phyloP scores from a whole-genome alignment of 53 echinoderm and acorn worm genomes.

The Henricia sp. region DNA sequence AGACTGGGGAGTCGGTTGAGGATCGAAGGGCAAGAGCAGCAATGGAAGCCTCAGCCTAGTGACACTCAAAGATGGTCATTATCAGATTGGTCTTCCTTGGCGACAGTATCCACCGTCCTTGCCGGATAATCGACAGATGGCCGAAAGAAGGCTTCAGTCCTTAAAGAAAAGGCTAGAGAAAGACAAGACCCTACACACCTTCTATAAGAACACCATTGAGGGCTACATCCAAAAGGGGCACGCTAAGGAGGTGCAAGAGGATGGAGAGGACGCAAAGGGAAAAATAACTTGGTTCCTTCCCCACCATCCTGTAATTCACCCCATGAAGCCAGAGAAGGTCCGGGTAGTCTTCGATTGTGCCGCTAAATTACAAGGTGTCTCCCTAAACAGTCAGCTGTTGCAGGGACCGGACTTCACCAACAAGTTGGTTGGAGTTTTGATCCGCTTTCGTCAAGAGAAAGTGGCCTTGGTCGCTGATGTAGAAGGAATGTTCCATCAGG shows the following conservation, averaged over 20 bases:
- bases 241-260: constrained; percentile 60
- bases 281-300: constrained; percentile 71
- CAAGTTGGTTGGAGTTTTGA: constrained; percentile 66
- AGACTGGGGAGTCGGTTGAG: constrained; percentile 60
- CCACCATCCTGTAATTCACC: constrained; percentile 68
- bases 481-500: constrained; percentile 83
- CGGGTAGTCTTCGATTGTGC: constrained; percentile 66
- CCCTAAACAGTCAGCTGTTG: constrained; percentile 65
- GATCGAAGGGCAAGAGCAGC: constrained; percentile 59
- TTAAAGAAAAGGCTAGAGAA: constrained; percentile 55
- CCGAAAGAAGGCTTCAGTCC: constrained; percentile 58
- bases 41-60: constrained; percentile 60
- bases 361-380: constrained; percentile 26
- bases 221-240: constrained; percentile 34
- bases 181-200: constrained; percentile 33
- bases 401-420: constrained; percentile 79
- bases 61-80: constrained; percentile 64
- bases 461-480: constrained; percentile 73
- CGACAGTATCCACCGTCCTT: constrained; percentile 46
- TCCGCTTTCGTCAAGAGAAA: constrained; percentile 65
- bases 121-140: constrained; percentile 64
- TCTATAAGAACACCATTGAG: constrained; percentile 40
- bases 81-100: constrained; percentile 75
- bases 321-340: constrained; percentile 60
- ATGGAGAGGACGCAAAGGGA: background rate